Percentiles rank a stretch among this genome's conserved stretches.
Conservation (phyloP, 2,113 vertebrate genomes). For the Megaceryle torquata region DNA sequence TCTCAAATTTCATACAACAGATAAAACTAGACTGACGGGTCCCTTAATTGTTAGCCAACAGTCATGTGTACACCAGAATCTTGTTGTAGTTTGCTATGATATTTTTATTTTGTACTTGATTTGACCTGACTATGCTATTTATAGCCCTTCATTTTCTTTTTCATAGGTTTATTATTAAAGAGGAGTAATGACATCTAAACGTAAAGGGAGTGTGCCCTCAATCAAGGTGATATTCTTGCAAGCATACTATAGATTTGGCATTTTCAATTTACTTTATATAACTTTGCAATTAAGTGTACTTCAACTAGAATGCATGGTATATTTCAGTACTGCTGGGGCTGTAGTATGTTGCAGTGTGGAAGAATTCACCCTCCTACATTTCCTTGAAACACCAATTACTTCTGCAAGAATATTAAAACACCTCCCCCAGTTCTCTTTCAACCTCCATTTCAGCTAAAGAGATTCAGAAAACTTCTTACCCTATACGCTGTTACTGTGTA, state of each 20-base stretch:
- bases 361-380: not conserved
- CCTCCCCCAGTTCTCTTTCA: not conserved
- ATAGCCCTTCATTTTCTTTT: not conserved
- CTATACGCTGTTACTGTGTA: not conserved
- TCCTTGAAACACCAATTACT: not conserved
- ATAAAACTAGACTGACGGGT: not conserved
- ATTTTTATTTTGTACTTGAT: not conserved
- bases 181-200: not conserved
- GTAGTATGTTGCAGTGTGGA: not conserved
- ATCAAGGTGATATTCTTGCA: not conserved
- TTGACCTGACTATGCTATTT: not conserved
- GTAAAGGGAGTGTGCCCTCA: not conserved
- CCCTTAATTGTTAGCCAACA: not conserved
- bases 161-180: not conserved
- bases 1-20: not conserved
- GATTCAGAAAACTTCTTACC: not conserved
- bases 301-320: not conserved
- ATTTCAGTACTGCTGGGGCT: not conserved
- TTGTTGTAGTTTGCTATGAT: not conserved
- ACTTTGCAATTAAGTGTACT: not conserved
- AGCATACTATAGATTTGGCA: not conserved
- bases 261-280: not conserved
- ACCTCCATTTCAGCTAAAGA: not conserved
- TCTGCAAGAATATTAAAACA: not conserved
- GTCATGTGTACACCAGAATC: not conserved